These are phyloP conservation scores for Lasaia peninsularis DNA, from an alignment of 1,140 invertebrate genomes.

Conservation along the genomic window DNA sequence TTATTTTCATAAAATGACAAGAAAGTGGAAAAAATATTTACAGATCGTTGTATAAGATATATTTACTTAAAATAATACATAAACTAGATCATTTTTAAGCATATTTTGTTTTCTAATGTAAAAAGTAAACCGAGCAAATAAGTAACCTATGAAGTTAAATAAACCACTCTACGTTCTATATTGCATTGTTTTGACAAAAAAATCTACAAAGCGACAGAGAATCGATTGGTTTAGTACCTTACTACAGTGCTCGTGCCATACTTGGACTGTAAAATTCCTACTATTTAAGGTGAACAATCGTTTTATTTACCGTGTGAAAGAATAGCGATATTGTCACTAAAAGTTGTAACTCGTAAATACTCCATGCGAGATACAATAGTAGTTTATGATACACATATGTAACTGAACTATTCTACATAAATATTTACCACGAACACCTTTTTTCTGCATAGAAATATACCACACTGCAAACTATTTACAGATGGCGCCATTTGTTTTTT, in stretches of 20 bases:
- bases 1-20: too few relatives aligned
- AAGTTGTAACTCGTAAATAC: neutral
- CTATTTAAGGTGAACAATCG: constrained; percentile 24
- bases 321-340: constrained; percentile 24
- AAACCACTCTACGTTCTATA: neutral
- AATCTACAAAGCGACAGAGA: neutral
- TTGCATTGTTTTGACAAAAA: constrained; percentile 10
- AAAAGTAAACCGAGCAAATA: neutral
- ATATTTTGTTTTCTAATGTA: neutral
- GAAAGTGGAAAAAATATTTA: too few relatives aligned
- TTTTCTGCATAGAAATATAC: too few relatives aligned
- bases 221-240: neutral
- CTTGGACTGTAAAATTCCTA: neutral
- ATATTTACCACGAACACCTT: too few relatives aligned
- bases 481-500: too few relatives aligned
- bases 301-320: constrained; percentile 24
- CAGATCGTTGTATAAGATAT: too few relatives aligned
- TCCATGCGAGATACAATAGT: neutral
- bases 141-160: neutral
- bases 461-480: too few relatives aligned
- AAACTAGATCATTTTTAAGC: neutral
- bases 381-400: neutral
- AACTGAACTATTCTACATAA: too few relatives aligned
- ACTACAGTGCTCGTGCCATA: constrained; percentile 4
- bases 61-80: too few relatives aligned